These are phyloP conservation scores for Troides aeacus DNA, from an alignment of 2,888 invertebrate genomes.

Conservation along the genomic window DNA sequence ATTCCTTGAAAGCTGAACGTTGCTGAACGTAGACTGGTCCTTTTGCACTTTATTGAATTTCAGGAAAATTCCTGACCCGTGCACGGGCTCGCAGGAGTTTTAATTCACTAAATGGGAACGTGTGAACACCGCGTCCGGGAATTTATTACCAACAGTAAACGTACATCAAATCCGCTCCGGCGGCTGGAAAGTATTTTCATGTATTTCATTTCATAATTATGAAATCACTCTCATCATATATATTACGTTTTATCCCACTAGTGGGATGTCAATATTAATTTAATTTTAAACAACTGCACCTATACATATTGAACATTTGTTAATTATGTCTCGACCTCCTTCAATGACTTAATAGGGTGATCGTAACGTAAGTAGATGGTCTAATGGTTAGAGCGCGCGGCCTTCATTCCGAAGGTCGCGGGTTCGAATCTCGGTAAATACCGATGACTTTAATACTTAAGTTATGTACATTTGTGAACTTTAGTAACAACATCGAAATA, in stretches of 20 bases:
- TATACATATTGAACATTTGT: too few species aligned
- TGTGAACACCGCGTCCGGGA: constrained; percentile 36
- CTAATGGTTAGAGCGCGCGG: too few species aligned
- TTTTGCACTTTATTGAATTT: constrained; percentile 66
- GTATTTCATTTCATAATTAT: constrained; percentile 24
- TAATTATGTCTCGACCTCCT: too few species aligned
- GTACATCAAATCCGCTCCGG: constrained; percentile 27
- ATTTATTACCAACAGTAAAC: constrained; percentile 32
- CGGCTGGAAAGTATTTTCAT: constrained; percentile 17
- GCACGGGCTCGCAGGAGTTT: constrained; percentile 46
- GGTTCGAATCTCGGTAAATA: too few species aligned
- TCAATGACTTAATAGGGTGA: too few species aligned
- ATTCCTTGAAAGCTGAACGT: not conserved
- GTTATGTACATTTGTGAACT: too few species aligned
- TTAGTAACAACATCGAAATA: too few species aligned
- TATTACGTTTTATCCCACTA: not conserved
- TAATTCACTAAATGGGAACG: constrained; percentile 46
- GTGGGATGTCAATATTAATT: too few species aligned
- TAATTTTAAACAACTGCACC: too few species aligned
- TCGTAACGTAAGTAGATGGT: too few species aligned
- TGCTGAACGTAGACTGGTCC: constrained; percentile 23
- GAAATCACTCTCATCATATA: constrained; percentile 11
- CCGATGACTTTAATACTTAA: too few species aligned
- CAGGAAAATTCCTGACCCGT: constrained; percentile 67
- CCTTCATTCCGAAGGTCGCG: too few species aligned